A percentile compares a stretch with the other conserved stretches of the same genome.
Conservation (phyloP, 2,113 vertebrate species). For the Tauraco erythrolophus region DNA sequence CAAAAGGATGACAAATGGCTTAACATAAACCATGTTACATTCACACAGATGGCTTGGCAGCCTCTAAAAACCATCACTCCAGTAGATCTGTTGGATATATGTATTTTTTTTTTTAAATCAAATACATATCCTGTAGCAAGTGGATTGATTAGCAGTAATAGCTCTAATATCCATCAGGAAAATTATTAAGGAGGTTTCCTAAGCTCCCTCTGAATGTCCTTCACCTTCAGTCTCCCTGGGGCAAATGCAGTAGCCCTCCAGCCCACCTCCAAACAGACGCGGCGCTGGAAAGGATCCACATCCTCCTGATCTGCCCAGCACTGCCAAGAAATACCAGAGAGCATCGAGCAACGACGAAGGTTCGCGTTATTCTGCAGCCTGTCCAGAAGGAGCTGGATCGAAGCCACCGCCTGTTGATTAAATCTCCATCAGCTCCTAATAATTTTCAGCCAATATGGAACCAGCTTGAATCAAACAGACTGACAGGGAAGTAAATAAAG, state of each 20-base stretch:
- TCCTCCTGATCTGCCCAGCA: not conserved
- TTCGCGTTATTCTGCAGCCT: not conserved
- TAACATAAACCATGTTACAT: not conserved
- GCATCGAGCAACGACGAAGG: not conserved
- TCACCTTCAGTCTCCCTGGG: not conserved
- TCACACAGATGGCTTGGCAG: conserved; percentile 50
- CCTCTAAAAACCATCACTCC: not conserved
- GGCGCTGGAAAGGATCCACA: not conserved
- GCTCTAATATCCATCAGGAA: not conserved
- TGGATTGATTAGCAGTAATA: not conserved
- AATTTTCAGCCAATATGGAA: conserved; percentile 9
- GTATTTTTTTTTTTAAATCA: not conserved
- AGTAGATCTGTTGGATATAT: not conserved
- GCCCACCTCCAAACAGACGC: not conserved
- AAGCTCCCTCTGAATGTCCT: not conserved
- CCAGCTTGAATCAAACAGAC: not conserved
- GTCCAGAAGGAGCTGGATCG: conserved; percentile 40
- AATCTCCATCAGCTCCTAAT: not conserved
- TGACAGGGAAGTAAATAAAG: conserved; percentile 12
- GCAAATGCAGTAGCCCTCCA: not conserved
- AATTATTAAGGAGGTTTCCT: not conserved
- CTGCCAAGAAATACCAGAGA: conserved; percentile 16
- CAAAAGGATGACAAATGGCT: conserved; percentile 29
- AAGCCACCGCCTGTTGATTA: conserved; percentile 19
- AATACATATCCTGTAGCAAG: not conserved